phyloP scores from a whole-genome alignment of 2,888 invertebrate genomes.

The Pimpla rufipes region DNA sequence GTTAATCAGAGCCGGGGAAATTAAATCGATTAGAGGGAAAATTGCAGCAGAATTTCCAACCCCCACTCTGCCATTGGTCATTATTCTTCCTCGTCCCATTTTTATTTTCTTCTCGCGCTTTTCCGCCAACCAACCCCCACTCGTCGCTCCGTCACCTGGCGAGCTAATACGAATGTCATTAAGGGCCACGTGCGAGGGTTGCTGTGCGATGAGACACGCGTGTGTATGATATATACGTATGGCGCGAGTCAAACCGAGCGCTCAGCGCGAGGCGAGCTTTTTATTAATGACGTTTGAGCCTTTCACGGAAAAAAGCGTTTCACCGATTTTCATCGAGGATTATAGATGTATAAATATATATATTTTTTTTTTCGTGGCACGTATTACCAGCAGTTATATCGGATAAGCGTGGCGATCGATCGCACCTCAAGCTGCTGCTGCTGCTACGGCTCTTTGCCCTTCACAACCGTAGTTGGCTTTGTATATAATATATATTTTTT shows the following conservation, averaged over 20 bases:
- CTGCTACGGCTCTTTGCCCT: neutral
- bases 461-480: neutral
- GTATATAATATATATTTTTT: too few relatives aligned
- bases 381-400: conserved; percentile 26
- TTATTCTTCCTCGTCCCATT: neutral
- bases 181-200: neutral
- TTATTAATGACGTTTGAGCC: conserved; percentile 23
- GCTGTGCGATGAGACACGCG: neutral
- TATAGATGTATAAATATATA: neutral
- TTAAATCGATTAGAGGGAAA: conserved; percentile 22
- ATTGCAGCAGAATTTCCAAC: neutral
- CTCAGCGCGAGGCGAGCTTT: neutral
- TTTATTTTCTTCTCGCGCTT: conserved; percentile 1
- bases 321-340: neutral
- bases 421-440: conserved; percentile 2
- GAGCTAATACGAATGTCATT: conserved; percentile 41
- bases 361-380: neutral
- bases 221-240: neutral
- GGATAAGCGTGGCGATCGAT: conserved; percentile 31
- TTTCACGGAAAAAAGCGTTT: neutral
- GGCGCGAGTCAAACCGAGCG: neutral
- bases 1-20: conserved; percentile 24
- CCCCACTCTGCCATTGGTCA: neutral
- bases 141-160: conserved; percentile 23
- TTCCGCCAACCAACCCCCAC: neutral